Conservation (phyloP, 2,113 vertebrate genomes). For the Rhinoderma darwinii region DNA sequence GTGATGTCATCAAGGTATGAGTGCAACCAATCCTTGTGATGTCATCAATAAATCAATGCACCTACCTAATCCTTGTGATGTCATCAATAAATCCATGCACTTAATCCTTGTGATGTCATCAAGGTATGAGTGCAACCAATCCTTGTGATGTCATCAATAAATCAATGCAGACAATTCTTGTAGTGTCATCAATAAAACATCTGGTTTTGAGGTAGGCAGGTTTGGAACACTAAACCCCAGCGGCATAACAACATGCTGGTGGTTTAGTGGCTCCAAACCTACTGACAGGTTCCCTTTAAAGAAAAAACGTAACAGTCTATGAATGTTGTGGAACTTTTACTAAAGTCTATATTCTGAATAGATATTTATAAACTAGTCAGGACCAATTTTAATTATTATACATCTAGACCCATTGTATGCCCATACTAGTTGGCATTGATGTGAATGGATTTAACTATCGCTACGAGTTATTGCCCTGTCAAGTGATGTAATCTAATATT, state of each 20-base stretch:
- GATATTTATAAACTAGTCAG: not conserved
- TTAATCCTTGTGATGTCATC: not conserved
- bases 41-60: too few species aligned
- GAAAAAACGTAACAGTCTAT: too few species aligned
- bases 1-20: not conserved
- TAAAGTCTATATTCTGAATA: not conserved
- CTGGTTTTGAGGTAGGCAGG: too few species aligned
- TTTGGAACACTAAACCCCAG: too few species aligned
- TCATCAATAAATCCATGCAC: not conserved
- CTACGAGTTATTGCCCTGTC: conserved; percentile 12
- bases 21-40: too few species aligned
- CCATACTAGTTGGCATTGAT: not conserved
- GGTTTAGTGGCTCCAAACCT: too few species aligned
- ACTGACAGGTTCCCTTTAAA: too few species aligned
- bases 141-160: not conserved
- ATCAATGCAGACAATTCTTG: not conserved
- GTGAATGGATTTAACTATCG: conserved; percentile 2
- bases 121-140: too few species aligned
- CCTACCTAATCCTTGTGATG: not conserved
- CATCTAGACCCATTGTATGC: not conserved
- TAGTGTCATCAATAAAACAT: not conserved
- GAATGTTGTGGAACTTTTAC: too few species aligned
- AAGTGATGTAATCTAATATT: conserved; percentile 41
- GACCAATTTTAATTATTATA: not conserved
- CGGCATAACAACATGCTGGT: too few species aligned